Conservation (phyloP, 2,888 invertebrate species). For the Tetanocera ferruginea region DNA sequence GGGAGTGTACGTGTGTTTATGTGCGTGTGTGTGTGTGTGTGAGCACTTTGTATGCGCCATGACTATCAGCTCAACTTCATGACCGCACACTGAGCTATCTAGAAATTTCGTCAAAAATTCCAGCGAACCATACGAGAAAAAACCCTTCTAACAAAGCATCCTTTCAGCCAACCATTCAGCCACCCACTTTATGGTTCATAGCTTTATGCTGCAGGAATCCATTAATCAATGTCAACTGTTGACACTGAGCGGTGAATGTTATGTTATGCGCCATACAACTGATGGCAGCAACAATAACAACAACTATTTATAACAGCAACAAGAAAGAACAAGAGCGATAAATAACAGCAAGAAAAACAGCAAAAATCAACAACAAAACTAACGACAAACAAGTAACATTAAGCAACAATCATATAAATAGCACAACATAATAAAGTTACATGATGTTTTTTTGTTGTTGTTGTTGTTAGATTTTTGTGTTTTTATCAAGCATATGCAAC, state of each 20-base stretch:
- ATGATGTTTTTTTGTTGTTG: not conserved
- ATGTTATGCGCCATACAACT: slow-evolving; percentile 1
- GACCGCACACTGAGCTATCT: no score
- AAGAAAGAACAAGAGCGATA: not conserved
- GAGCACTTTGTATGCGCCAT: not conserved
- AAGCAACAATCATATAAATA: no score
- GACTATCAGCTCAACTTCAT: no score
- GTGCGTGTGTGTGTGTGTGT: not conserved
- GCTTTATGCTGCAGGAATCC: not conserved
- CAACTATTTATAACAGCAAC: not conserved
- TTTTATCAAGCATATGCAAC: not conserved
- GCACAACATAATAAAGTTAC: not conserved
- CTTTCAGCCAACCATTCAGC: not conserved
- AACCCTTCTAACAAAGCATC: not conserved
- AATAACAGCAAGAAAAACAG: not conserved
- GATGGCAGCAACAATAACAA: slow-evolving; percentile 2
- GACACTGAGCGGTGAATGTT: not conserved
- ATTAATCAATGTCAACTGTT: slow-evolving; percentile 38
- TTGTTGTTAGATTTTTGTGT: no score
- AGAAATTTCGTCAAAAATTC: no score
- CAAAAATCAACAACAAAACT: no score
- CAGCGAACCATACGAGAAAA: no score
- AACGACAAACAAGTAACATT: not conserved
- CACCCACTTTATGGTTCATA: not conserved
- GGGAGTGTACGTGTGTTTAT: not conserved